Evolutionary conservation across 1,140 invertebrate species (phyloP).

Genomic region (Pygmarrhopalites habei): DNA sequence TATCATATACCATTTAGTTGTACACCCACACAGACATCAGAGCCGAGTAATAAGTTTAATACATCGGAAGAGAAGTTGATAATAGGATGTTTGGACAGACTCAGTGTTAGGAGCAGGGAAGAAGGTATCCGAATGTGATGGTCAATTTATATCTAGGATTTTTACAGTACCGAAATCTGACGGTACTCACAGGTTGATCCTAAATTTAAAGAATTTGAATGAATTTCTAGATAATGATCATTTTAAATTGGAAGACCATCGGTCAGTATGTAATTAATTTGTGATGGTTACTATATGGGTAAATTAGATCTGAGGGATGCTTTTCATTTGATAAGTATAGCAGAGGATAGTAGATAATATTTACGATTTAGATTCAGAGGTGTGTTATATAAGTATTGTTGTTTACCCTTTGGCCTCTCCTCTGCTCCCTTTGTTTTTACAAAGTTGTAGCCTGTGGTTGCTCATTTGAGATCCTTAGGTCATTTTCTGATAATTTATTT

Average conservation of each 20-base stretch:
- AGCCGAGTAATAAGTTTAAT: background rate
- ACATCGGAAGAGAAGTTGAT: background rate
- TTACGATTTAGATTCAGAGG: conserved; percentile 20
- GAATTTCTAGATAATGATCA: conserved; percentile 9
- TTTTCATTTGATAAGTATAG: conserved; percentile 15
- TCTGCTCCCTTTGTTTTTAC: conserved; percentile 17
- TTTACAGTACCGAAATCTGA: no score
- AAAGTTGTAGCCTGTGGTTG: conserved; percentile 9
- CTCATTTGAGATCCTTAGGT: background rate
- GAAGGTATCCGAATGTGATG: background rate
- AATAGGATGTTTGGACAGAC: background rate
- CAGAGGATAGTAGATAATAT: conserved; percentile 10
- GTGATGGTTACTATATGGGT: background rate
- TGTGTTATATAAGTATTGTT: conserved; percentile 14
- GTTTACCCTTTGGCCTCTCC: conserved; percentile 17
- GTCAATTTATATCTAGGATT: conserved; percentile 3
- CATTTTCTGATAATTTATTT: conserved; percentile 7
- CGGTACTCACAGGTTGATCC: no score
- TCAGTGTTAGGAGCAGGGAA: background rate
- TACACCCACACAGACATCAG: background rate
- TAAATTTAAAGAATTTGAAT: conserved; percentile 23
- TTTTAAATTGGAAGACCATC: conserved; percentile 21
- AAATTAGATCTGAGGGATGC: conserved; percentile 25
- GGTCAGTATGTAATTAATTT: background rate
- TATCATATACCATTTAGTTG: conserved; percentile 1